phyloP scores from a whole-genome alignment of 2,888 invertebrate species.

The Bimastos eiseni region DNA sequence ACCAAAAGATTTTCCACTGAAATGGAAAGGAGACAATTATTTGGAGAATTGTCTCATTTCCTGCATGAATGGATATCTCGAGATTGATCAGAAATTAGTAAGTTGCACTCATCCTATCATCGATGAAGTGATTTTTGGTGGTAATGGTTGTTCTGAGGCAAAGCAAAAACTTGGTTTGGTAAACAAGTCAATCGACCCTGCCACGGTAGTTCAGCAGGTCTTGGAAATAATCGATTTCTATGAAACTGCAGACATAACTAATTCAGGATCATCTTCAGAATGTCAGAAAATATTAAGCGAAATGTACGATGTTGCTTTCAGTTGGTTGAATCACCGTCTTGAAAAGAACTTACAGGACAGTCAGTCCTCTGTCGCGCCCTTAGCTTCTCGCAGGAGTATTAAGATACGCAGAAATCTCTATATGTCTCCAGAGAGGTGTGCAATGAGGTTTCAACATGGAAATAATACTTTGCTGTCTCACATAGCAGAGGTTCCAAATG shows the following conservation, averaged over 20 bases:
- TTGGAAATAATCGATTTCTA: not conserved
- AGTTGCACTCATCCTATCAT: conserved; percentile 35
- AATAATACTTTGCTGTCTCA: conserved; percentile 39
- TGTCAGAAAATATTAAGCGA: not conserved
- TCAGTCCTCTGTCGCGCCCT: not conserved
- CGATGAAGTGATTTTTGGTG: conserved; percentile 35
- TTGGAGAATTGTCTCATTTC: not conserved
- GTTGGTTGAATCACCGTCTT: not conserved
- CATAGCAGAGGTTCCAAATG: conserved; percentile 41
- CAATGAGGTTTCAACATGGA: conserved; percentile 25
- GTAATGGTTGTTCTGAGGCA: not conserved
- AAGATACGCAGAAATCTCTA: not conserved
- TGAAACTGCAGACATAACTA: not conserved
- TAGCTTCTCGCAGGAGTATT: not conserved
- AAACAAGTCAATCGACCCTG: not conserved
- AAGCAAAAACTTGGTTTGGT: not conserved
- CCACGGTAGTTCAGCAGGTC: not conserved
- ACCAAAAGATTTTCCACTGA: conserved; percentile 40
- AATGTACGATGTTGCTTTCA: not conserved
- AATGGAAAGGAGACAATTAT: conserved; percentile 41
- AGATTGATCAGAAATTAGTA: conserved; percentile 28
- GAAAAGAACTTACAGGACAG: not conserved
- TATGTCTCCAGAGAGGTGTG: conserved; percentile 31
- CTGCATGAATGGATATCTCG: conserved; percentile 33
- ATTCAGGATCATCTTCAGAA: not conserved